Base-by-base conservation (phyloP, 2,113 vertebrate genomes). In the Probosciger aterrimus region DNA sequence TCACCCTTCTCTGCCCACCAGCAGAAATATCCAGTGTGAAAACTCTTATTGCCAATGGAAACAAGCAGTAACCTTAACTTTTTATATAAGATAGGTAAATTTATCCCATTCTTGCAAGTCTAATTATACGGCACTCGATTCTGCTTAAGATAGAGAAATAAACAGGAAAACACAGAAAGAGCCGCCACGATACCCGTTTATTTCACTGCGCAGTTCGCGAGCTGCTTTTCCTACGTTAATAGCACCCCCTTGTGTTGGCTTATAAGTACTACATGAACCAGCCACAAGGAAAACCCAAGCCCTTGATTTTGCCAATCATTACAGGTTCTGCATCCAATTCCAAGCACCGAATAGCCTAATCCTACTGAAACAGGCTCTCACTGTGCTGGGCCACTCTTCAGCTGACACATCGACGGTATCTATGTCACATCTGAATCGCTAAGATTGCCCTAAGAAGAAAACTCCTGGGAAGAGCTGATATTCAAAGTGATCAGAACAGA, bases 171-270 rank as follows among this genome's bases (percentile, higher is more conserved):
- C 39, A 75, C 22, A 31, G 35, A 55, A 14, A n/a, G 14, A 70
- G 17, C 22, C 35, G n/a, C 39, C 22, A 8, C 4, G 5, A 49
- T 2, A 35, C 8, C 5, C 13, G 13, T 41, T 41, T 59, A 22
- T 35, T 23, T 46, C 16, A 46, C 27, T 9, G 44, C 10, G 8
- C 24, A 35, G 15, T 4, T 14, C 2, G 0, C 13, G 19, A 62
- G 24, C 15, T 43, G 39, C 31, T 93, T 82, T 82, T 65, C 30
- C 78, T 60, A 22, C 4, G 46, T 65, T 49, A 87, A 90, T 31
- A 89, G 8, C 5, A 5, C 94, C 95, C 83, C 94, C 95, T 91
- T 28, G 68, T 37, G 92, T 71, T 77, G 14, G 20, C 12, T 86
- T 41, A 0, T 10, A 59, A 75, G 55, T n/a, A 95, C 44, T 96